Evolutionary conservation across 2,113 vertebrate genomes (phyloP).

Genomic region (Arvicanthis niloticus): DNA sequence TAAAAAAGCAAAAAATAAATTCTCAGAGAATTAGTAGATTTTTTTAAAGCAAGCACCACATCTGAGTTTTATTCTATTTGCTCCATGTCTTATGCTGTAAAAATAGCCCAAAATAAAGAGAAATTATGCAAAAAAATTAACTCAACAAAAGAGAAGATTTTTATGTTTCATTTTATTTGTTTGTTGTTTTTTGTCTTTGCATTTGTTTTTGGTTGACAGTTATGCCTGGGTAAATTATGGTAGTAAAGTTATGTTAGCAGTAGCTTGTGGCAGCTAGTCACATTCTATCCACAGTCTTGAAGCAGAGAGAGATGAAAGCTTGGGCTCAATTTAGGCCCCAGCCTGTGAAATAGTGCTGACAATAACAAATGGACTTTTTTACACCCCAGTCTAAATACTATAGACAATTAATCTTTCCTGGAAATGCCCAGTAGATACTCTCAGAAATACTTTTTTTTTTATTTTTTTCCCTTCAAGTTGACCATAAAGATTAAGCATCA

Average conservation of each 20-base stretch:
- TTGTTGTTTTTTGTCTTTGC: background rate
- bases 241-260: background rate
- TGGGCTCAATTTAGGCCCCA: too few relatives aligned
- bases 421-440: background rate
- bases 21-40: background rate
- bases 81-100: background rate
- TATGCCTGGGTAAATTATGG: background rate
- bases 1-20: too few relatives aligned
- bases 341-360: background rate
- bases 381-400: background rate
- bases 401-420: background rate
- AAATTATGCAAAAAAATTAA: background rate
- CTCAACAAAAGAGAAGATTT: background rate
- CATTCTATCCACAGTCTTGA: background rate
- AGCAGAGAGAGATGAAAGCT: background rate
- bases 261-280: rapidly evolving
- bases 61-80: background rate
- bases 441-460: too few relatives aligned
- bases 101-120: slow-evolving; percentile 26
- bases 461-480: background rate
- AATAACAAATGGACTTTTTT: background rate
- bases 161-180: background rate
- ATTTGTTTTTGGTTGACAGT: background rate
- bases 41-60: background rate
- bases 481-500: background rate